phyloP scores from a whole-genome alignment of 2,888 invertebrate species.

The Limulus polyphemus region DNA sequence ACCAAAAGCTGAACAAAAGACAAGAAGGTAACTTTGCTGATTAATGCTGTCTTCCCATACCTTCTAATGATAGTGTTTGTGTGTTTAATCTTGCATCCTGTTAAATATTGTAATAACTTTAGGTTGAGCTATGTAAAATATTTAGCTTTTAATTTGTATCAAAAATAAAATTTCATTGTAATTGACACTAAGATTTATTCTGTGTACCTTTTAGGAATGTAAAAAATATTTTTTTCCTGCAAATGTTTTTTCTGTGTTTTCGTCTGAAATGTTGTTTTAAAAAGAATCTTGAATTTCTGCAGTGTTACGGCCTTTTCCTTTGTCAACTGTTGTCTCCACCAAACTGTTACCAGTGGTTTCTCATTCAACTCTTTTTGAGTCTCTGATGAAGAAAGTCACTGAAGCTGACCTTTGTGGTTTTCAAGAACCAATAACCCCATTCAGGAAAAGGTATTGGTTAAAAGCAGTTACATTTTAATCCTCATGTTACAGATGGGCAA shows the following conservation, averaged over 20 bases:
- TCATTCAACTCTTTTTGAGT: constrained; percentile 40
- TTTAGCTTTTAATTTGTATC: too few relatives aligned
- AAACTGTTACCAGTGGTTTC: constrained; percentile 38
- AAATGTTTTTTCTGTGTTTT: not conserved
- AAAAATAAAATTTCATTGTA: too few relatives aligned
- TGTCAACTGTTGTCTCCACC: constrained; percentile 33
- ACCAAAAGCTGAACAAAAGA: constrained; percentile 5
- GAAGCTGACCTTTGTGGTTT: too few relatives aligned
- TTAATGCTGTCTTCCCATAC: not conserved
- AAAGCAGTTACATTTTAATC: too few relatives aligned
- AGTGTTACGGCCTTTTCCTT: constrained; percentile 31
- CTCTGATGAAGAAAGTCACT: constrained; percentile 39
- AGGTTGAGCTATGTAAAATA: too few relatives aligned
- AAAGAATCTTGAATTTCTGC: not conserved
- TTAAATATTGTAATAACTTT: too few relatives aligned
- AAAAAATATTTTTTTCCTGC: not conserved
- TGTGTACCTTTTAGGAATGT: not conserved
- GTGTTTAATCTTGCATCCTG: too few relatives aligned
- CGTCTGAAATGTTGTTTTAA: not conserved
- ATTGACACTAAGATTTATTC: not conserved
- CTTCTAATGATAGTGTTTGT: not conserved
- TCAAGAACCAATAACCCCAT: too few relatives aligned
- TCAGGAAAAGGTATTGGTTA: too few relatives aligned
- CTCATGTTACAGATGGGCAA: too few relatives aligned
- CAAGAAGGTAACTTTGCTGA: not conserved